Percentiles rank a stretch among this genome's conserved stretches.
phyloP scores from a whole-genome alignment of 2,888 invertebrate genomes.

The Hirtodrosophila trivittata region DNA sequence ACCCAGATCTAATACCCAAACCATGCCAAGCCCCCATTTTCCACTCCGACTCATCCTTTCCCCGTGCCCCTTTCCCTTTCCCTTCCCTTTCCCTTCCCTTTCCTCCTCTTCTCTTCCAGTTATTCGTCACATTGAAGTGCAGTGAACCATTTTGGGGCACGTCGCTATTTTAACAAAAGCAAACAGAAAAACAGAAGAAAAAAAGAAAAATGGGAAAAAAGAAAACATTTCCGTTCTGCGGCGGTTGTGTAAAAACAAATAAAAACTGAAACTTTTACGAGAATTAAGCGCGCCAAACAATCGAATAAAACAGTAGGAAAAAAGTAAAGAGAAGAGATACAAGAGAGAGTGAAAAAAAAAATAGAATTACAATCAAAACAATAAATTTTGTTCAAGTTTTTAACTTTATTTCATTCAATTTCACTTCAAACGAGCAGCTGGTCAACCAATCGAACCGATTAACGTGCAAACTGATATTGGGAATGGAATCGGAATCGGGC shows the following conservation, averaged over 20 bases:
- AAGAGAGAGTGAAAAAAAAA: constrained; percentile 17
- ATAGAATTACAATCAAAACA: constrained; percentile 22
- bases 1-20: constrained; percentile 28
- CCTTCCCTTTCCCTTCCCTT: not conserved
- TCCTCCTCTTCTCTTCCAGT: not conserved
- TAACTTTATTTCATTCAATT: constrained; percentile 47
- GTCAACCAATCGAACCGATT: constrained; percentile 50
- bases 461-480: constrained; percentile 19
- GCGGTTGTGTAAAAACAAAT: constrained; percentile 63
- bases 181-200: constrained; percentile 17
- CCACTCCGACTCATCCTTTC: constrained; percentile 1
- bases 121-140: constrained; percentile 66
- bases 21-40: constrained; percentile 44
- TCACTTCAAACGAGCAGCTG: constrained; percentile 25
- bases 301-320: constrained; percentile 26
- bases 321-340: not conserved
- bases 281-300: constrained; percentile 16
- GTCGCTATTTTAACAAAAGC: constrained; percentile 34
- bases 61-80: not conserved
- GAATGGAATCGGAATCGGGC: constrained; percentile 18
- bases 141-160: constrained; percentile 78
- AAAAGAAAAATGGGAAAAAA: constrained; percentile 39
- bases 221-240: constrained; percentile 73
- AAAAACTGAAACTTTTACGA: constrained; percentile 46
- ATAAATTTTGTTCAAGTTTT: constrained; percentile 32